A percentile compares a stretch with the other conserved stretches of the same genome.
Conservation (phyloP, 2,888 invertebrate genomes). For the Phoronis australis region DNA sequence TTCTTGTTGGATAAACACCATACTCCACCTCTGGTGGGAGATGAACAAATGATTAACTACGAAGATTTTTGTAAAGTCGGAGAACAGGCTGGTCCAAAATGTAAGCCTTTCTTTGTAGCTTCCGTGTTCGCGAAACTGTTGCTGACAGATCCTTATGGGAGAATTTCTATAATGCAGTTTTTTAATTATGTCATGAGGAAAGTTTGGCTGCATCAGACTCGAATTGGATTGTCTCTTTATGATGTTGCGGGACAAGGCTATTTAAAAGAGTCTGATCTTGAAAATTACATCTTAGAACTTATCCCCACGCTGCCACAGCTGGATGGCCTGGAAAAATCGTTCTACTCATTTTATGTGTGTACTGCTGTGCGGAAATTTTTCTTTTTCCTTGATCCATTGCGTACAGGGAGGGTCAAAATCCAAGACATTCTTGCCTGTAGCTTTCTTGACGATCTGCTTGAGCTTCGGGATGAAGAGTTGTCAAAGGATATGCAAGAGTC, state of each 20-base stretch:
- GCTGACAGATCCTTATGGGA: constrained; percentile 77
- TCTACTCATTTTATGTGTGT: constrained; percentile 93
- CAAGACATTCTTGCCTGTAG: constrained; percentile 86
- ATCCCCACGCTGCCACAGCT: constrained; percentile 87
- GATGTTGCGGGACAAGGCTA: constrained; percentile 90
- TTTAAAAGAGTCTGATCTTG: constrained; percentile 80
- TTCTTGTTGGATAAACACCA: constrained; percentile 75
- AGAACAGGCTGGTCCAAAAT: constrained; percentile 69
- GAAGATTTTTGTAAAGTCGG: constrained; percentile 77
- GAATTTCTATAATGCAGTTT: constrained; percentile 80
- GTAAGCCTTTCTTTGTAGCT: constrained; percentile 75
- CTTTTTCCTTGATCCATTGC: constrained; percentile 86
- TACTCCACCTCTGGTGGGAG: constrained; percentile 66
- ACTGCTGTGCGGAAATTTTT: constrained; percentile 93
- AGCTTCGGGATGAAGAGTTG: constrained; percentile 76
- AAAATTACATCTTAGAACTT: constrained; percentile 88
- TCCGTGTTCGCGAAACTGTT: constrained; percentile 82
- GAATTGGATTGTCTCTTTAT: constrained; percentile 87
- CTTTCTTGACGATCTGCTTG: constrained; percentile 85
- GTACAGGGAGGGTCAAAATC: constrained; percentile 83
- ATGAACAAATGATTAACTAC: constrained; percentile 81
- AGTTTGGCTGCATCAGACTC: constrained; percentile 90
- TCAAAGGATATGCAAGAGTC: constrained; percentile 77
- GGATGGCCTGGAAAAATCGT: constrained; percentile 84
- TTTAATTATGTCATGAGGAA: constrained; percentile 92